A percentile compares a stretch with the other conserved stretches of the same genome.
phyloP scores from a whole-genome alignment of 2,797 vertebrate species.

The Hoplostethus atlanticus region DNA sequence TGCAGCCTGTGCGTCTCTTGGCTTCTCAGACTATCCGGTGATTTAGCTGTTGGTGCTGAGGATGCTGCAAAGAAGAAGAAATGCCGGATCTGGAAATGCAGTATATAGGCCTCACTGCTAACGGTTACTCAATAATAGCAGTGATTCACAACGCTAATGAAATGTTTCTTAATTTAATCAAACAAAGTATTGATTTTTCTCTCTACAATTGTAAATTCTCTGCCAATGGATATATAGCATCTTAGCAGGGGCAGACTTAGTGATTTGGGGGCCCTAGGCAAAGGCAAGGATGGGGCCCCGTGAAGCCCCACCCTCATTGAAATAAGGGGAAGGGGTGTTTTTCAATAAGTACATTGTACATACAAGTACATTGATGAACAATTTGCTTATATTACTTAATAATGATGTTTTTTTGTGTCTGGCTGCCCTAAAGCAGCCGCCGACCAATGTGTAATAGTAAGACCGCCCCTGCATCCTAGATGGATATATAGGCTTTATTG shows the following conservation, averaged over 20 bases:
- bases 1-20: not conserved
- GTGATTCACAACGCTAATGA: slow-evolving; percentile 36
- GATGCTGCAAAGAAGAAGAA: not conserved
- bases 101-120: not conserved
- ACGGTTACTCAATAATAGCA: not conserved
- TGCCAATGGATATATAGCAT: no score
- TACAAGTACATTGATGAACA: no score
- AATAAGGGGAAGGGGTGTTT: no score
- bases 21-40: not conserved
- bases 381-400: no score
- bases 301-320: no score
- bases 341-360: no score
- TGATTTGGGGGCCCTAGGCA: no score
- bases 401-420: no score
- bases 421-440: no score
- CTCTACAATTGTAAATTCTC: slow-evolving; percentile 10
- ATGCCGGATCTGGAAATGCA: not conserved
- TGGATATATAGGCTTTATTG: slow-evolving; percentile 1
- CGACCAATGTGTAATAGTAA: no score
- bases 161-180: slow-evolving; percentile 49
- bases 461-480: not conserved
- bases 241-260: no score
- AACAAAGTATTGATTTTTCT: slow-evolving; percentile 54
- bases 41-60: not conserved
- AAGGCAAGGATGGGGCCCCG: no score